phyloP scores from a whole-genome alignment of 2,113 vertebrate genomes.

The Pelecanoides urinatrix region DNA sequence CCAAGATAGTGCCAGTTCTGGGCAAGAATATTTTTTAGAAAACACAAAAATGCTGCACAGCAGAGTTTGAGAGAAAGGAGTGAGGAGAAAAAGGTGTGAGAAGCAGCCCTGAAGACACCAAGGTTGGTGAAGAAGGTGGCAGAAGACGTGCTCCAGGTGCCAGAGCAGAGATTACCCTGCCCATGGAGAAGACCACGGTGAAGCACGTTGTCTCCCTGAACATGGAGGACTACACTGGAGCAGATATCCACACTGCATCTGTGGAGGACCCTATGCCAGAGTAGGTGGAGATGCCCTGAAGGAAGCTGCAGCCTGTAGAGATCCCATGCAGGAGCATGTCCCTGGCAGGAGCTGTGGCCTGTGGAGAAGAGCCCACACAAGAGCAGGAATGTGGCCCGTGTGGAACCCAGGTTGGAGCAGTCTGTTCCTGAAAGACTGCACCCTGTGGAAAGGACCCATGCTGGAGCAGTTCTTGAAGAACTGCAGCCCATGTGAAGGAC shows the following conservation, averaged over 20 bases:
- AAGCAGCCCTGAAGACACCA: not conserved
- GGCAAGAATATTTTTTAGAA: not conserved
- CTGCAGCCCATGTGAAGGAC: not conserved
- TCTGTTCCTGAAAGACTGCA: not conserved
- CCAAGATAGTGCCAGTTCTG: not conserved
- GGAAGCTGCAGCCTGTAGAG: not conserved
- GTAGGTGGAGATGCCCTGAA: not conserved
- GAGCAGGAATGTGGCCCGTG: rapidly evolving
- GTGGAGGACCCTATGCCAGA: not conserved
- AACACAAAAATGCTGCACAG: not conserved
- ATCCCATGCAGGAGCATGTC: not conserved
- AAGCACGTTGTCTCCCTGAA: not conserved
- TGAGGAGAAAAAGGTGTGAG: not conserved
- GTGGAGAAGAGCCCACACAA: not conserved
- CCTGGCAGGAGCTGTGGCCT: not conserved
- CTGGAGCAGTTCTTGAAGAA: not conserved
- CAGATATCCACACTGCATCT: not conserved
- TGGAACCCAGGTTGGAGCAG: not conserved
- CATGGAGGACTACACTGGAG: not conserved
- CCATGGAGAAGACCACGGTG: not conserved
- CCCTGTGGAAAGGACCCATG: not conserved
- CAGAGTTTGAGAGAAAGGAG: not conserved
- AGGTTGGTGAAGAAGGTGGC: not conserved
- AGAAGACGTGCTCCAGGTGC: rapidly evolving
- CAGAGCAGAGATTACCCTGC: not conserved